Evolutionary conservation across 2,797 vertebrate genomes (phyloP).

Genomic region (Sebastes cheni): DNA sequence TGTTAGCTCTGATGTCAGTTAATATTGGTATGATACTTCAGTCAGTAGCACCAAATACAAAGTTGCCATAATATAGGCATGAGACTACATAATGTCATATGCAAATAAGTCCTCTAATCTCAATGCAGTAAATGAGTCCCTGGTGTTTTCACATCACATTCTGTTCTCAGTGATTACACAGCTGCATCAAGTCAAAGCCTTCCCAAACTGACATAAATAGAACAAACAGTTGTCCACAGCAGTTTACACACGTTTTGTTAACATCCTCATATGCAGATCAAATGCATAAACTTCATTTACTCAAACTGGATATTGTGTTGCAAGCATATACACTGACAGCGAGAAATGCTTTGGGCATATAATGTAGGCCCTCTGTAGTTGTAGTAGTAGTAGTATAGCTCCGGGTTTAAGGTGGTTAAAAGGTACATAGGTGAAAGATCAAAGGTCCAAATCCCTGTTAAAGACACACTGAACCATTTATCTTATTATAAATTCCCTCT

Average conservation of each 20-base stretch:
- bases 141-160: constrained; percentile 29
- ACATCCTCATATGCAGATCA: constrained; percentile 4
- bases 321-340: not conserved
- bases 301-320: not conserved
- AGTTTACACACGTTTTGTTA: not conserved
- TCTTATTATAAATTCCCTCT: not conserved
- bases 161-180: constrained; percentile 19
- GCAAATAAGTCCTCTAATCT: constrained; percentile 25
- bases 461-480: not conserved
- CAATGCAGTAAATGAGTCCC: constrained; percentile 12
- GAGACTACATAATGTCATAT: not conserved
- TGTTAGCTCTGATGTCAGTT: not conserved
- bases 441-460: not conserved
- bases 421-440: constrained; percentile 1
- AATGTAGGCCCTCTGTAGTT: not conserved
- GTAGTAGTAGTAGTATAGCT: not conserved
- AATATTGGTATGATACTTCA: not conserved
- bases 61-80: not conserved
- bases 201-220: not conserved
- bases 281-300: not conserved
- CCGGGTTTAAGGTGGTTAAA: not conserved
- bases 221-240: not conserved
- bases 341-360: not conserved
- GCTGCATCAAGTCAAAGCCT: constrained; percentile 3
- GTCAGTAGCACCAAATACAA: not conserved